Conservation (phyloP, 2,888 invertebrate species). For the Shargacucullia verbasci region DNA sequence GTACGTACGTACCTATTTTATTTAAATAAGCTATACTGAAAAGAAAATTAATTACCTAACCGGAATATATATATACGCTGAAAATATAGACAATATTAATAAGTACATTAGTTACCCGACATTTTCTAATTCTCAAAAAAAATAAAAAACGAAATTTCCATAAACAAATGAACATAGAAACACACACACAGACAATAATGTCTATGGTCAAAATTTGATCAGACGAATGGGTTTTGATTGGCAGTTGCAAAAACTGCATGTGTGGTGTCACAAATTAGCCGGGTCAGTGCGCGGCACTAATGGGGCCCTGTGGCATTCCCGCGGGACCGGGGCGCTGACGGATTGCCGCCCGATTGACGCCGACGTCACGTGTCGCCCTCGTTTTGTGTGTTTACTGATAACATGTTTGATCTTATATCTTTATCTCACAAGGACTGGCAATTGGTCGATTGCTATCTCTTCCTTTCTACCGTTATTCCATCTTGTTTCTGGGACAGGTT, state of each 20-base stretch:
- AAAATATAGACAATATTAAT: too few species aligned
- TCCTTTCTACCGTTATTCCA: neutral
- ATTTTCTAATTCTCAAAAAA: too few species aligned
- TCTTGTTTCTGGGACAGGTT: neutral
- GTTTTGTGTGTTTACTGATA: conserved; percentile 60
- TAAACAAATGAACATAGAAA: too few species aligned
- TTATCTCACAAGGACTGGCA: conserved; percentile 27
- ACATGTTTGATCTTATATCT: conserved; percentile 57
- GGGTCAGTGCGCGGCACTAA: conserved; percentile 62
- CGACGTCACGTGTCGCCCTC: conserved; percentile 68
- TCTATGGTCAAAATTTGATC: conserved; percentile 21
- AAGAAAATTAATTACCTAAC: too few species aligned
- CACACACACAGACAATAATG: neutral
- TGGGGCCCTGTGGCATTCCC: conserved; percentile 63
- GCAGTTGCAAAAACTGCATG: conserved; percentile 49
- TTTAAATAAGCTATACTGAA: too few species aligned
- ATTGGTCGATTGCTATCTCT: conserved; percentile 17
- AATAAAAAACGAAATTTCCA: too few species aligned
- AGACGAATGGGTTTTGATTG: conserved; percentile 28
- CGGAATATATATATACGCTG: too few species aligned
- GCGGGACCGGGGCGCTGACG: conserved; percentile 71
- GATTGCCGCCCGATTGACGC: conserved; percentile 78
- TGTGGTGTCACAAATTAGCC: conserved; percentile 70
- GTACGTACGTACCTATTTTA: too few species aligned
- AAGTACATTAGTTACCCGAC: too few species aligned